Conservation (phyloP, 2,888 invertebrate species). For the Dioctria rufipes region DNA sequence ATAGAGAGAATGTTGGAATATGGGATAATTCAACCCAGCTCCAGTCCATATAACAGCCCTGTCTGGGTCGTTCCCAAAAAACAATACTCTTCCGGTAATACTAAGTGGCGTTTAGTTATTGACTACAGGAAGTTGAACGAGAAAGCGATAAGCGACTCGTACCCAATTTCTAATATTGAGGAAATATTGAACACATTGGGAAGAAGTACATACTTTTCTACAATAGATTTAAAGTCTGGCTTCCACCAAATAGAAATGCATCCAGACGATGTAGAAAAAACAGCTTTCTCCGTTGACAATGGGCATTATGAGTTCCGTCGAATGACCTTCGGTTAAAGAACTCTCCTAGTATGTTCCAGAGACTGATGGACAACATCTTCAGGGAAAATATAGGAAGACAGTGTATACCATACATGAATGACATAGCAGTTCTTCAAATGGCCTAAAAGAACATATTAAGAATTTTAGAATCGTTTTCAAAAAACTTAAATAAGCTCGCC, state of each 20-base stretch:
- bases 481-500: too few species aligned
- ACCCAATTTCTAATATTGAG: slow-evolving; percentile 61
- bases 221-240: slow-evolving; percentile 59
- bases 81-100: slow-evolving; percentile 28
- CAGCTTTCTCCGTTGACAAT: slow-evolving; percentile 56
- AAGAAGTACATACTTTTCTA: slow-evolving; percentile 61
- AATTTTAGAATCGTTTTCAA: too few species aligned
- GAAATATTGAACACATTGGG: slow-evolving; percentile 62
- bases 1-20: slow-evolving; percentile 18
- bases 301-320: too few species aligned
- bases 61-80: slow-evolving; percentile 38
- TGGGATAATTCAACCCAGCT: slow-evolving; percentile 13
- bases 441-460: too few species aligned
- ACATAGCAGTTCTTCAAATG: slow-evolving; percentile 59
- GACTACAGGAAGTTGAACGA: slow-evolving; percentile 56
- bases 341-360: slow-evolving; percentile 59
- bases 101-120: slow-evolving; percentile 52
- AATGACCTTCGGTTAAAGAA: slow-evolving; percentile 17
- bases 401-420: slow-evolving; percentile 65
- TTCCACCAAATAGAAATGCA: slow-evolving; percentile 56
- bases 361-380: slow-evolving; percentile 61
- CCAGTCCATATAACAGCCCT: slow-evolving; percentile 17
- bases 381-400: slow-evolving; percentile 53
- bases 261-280: slow-evolving; percentile 55
- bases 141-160: slow-evolving; percentile 61